Evolutionary conservation across 2,113 vertebrate genomes (phyloP), one percentile per base, ranked within the genome.

Genomic region (Dunckerocampus dactyliophorus): DNA sequence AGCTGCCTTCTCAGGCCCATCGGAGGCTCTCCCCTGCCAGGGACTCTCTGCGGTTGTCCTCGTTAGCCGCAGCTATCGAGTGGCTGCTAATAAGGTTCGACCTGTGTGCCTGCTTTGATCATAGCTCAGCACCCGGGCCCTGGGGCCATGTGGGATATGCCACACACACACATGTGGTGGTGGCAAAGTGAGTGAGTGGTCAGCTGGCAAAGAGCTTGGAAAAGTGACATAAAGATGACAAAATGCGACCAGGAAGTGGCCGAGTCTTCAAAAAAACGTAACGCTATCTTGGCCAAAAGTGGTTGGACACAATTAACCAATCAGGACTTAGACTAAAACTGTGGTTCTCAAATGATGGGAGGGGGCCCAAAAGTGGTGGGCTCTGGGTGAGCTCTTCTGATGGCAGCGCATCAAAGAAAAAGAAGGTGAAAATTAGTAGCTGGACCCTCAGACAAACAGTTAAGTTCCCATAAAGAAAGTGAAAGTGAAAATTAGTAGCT

Each of bases 61-160:
- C 70, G 76, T 21, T 42, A 56, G 43, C 80, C 69, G 76, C 67
- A 64, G 2, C 0, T 93, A 94, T 94, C 0, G 93, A 94, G 13
- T 67, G 82, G 63, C 47, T 72, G 79, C 85, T 94, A 94, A 94
- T 94, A 91, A 93, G 88, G 84, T 92, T 92, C 89, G 90, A 91
- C 87, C 81, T 90, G 82, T 87, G 67, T 0, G 85, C 92, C 90
- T 86, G 82, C 80, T 90, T 89, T 84, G 85, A 92, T 93, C 90
- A 91, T 75, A 78, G 71, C 72, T 82, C 74, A 69, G 72, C 75
- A 68, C 70, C 74, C 70, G 28, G 85, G 71, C 77, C 73, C 4
- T 24, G 63, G 55, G 76, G 86, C 84, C 66, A 61, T 65, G 65
- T 76, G 78, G 69, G 69, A 71, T 63, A 62, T 51, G 75, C 87